These are phyloP conservation scores for Tautogolabrus adspersus DNA, from an alignment of 2,113 vertebrate genomes.

Conservation along the genomic window DNA sequence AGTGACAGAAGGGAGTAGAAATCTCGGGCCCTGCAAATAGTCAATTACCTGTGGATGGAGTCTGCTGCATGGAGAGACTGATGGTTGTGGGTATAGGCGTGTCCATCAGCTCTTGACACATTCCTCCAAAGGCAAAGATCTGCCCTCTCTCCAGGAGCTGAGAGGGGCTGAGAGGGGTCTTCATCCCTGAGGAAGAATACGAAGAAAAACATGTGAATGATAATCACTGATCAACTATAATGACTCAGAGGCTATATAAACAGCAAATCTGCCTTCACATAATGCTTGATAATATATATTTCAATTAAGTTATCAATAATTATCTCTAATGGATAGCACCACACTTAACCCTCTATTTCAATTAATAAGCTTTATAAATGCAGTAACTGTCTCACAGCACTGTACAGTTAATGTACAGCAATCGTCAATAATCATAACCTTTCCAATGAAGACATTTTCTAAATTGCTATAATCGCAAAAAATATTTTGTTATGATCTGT, in stretches of 20 bases:
- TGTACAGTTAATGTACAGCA: too few species aligned
- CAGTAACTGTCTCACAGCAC: too few species aligned
- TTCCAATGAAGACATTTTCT: too few species aligned
- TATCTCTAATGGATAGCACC: too few species aligned
- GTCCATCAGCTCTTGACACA: conserved; percentile 86
- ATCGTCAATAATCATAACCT: too few species aligned
- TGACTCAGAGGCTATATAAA: neutral
- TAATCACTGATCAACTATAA: neutral
- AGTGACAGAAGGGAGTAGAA: neutral
- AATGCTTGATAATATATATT: too few species aligned
- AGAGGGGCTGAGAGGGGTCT: conserved; percentile 86
- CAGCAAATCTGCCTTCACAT: too few species aligned
- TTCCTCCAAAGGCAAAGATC: conserved; percentile 84
- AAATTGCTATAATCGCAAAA: too few species aligned
- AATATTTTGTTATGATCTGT: too few species aligned
- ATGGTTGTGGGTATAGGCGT: conserved; percentile 25
- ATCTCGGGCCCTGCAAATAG: neutral
- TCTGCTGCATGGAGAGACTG: conserved; percentile 77
- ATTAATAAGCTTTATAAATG: too few species aligned
- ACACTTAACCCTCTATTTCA: too few species aligned
- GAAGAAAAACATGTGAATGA: conserved; percentile 2
- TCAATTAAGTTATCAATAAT: too few species aligned
- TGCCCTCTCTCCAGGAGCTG: conserved; percentile 86
- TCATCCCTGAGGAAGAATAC: conserved; percentile 83
- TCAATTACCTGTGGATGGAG: conserved; percentile 83